Evolutionary conservation across 2,888 invertebrate genomes (phyloP).

Genomic region (Cinara cedri): DNA sequence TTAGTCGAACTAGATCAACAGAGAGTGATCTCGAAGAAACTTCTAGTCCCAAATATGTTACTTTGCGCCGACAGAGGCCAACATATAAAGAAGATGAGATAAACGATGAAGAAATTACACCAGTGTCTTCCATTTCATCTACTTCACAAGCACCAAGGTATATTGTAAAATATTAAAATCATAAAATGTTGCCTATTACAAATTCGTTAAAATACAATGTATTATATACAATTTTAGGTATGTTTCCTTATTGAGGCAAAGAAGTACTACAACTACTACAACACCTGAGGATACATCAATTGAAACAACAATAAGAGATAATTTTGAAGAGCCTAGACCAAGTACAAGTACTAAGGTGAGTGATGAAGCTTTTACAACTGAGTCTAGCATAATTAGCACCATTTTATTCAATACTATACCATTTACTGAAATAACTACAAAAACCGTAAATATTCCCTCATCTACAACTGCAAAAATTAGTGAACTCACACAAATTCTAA

Average conservation of each 20-base stretch:
- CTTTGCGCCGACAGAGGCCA: conserved; percentile 69
- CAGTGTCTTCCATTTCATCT: conserved; percentile 23
- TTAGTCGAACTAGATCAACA: conserved; percentile 31
- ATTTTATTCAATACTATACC: conserved; percentile 24
- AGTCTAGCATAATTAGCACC: conserved; percentile 44
- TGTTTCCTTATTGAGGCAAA: conserved; percentile 63
- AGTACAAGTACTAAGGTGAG: conserved; percentile 60
- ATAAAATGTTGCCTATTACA: background rate
- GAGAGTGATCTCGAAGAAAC: conserved; percentile 42
- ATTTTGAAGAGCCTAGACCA: conserved; percentile 56
- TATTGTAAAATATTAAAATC: background rate
- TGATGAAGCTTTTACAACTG: conserved; percentile 54
- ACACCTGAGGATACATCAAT: conserved; percentile 58
- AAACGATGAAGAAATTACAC: conserved; percentile 47
- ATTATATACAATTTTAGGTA: conserved; percentile 63
- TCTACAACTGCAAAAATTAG: conserved; percentile 1
- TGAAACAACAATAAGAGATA: conserved; percentile 54
- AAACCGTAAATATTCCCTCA: conserved; percentile 18
- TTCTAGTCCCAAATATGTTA: conserved; percentile 70
- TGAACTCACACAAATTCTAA: conserved; percentile 35
- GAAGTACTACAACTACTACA: conserved; percentile 58
- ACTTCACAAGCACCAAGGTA: conserved; percentile 57
- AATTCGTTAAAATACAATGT: background rate
- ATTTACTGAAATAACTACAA: conserved; percentile 18
- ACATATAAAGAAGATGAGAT: conserved; percentile 39